Evolutionary conservation across 2,888 invertebrate species (phyloP).

Genomic region (Ceraclea dissimilis): DNA sequence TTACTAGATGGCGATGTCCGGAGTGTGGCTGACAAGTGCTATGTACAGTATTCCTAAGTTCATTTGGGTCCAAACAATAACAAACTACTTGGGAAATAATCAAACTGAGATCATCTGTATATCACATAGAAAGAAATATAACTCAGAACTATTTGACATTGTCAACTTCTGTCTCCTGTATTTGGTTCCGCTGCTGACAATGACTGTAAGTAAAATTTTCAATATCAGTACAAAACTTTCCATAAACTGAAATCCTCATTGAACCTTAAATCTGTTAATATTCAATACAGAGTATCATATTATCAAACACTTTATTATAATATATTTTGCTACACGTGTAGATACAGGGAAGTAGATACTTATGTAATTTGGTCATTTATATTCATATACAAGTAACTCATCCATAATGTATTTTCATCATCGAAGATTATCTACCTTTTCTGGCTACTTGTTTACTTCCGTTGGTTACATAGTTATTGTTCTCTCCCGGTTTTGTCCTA

Average conservation of each 20-base stretch:
- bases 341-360: not conserved
- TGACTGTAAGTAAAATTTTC: constrained; percentile 68
- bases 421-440: too few relatives aligned
- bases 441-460: too few relatives aligned
- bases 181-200: constrained; percentile 69
- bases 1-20: constrained; percentile 66
- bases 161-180: constrained; percentile 79
- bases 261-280: too few relatives aligned
- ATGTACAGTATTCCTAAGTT: constrained; percentile 78
- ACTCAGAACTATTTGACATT: constrained; percentile 70
- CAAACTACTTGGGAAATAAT: constrained; percentile 52
- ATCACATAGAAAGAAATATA: constrained; percentile 66
- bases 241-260: too few relatives aligned
- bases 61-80: constrained; percentile 72
- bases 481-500: too few relatives aligned
- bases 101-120: constrained; percentile 64
- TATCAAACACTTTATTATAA: too few relatives aligned
- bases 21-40: constrained; percentile 77
- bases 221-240: too few relatives aligned
- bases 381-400: not conserved
- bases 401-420: too few relatives aligned
- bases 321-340: too few relatives aligned
- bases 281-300: too few relatives aligned
- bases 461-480: too few relatives aligned
- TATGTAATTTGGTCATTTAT: not conserved